Base-by-base conservation (phyloP, 92 coral and sea anemone species). In the Porites divaricata region DNA sequence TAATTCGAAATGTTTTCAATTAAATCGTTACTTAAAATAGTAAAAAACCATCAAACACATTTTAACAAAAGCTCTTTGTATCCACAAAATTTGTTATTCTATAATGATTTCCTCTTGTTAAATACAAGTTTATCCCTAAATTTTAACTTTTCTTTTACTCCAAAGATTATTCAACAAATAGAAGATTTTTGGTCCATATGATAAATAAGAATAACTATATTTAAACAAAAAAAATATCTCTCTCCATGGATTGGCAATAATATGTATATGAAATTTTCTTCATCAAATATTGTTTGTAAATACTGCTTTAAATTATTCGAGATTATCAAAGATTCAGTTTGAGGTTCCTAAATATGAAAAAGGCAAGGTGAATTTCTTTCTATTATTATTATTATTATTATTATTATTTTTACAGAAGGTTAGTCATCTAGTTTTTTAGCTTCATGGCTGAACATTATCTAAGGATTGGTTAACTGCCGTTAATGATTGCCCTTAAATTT, bases 201-300 rank as follows among this genome's bases (percentile, higher is more conserved):
- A 80, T 80, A 81, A 81, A 81, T 81, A 81, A 72, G 78, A 61
- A 64, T 81, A 81, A 54, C 86, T 81, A 81, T 81, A 77, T 23
- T 81, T 72, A 35, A 70, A 58, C 85, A 28, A 64, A 81, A 81
- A 81, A 81, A 71, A 81, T 71, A 81, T 70, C 45, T 35, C 86
- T 72, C 69, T 72, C 66, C 51, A 28, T 72, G 57, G 54, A 67
- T 24, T 68, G 66, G 35, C 67, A 72, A 61, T 62, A 35, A 72
- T 70, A 14, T 70, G 78, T 51, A 81, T 70, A 59, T 50, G 68
- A 52, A 59, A 70, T 70, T 71, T 50, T 41, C 62, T 41, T 70
- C 77, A 71, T 54, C 75, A 80, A 67, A 80, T 68, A 80, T 80
- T 68, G 63, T 9, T 54, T 15, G 81, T 78, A 78, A 78, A 78